Percentiles rank a stretch among this genome's conserved stretches.
Evolutionary conservation across 2,888 invertebrate genomes (phyloP).

Genomic region (Anoplius nigerrimus): DNA sequence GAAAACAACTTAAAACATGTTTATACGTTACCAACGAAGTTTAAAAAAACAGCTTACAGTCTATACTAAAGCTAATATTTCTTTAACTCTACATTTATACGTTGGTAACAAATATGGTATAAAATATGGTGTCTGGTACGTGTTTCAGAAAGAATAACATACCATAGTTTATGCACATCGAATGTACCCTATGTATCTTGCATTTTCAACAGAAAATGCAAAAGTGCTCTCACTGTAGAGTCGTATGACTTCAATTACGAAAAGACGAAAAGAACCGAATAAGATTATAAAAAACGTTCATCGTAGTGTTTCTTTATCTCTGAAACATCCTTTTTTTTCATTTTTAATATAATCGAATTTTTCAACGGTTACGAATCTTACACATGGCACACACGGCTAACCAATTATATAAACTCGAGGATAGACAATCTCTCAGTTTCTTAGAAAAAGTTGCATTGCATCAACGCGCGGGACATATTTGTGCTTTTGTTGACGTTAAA

Average conservation of each 20-base stretch:
- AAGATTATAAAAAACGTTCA: constrained; percentile 41
- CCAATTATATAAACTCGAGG: constrained; percentile 31
- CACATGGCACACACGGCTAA: constrained; percentile 60
- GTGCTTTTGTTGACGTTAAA: constrained; percentile 39
- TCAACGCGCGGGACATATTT: constrained; percentile 47
- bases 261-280: constrained; percentile 16
- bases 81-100: constrained; percentile 64
- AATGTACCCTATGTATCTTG: constrained; percentile 23
- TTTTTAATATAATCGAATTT: not conserved
- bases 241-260: constrained; percentile 14
- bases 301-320: not conserved
- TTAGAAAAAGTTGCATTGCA: constrained; percentile 64
- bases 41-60: constrained; percentile 50
- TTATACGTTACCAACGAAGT: constrained; percentile 53
- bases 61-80: constrained; percentile 62
- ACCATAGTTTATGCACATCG: constrained; percentile 19
- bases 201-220: constrained; percentile 20
- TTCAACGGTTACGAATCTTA: constrained; percentile 52
- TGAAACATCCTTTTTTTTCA: not conserved
- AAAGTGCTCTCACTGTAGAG: constrained; percentile 19
- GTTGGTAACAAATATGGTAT: constrained; percentile 73
- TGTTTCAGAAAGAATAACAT: constrained; percentile 38
- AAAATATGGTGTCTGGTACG: constrained; percentile 66
- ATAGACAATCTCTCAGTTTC: constrained; percentile 53
- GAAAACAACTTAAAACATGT: constrained; percentile 41